These are phyloP conservation scores for Calypte anna DNA, from an alignment of 2,113 vertebrate genomes.

Conservation along the genomic window DNA sequence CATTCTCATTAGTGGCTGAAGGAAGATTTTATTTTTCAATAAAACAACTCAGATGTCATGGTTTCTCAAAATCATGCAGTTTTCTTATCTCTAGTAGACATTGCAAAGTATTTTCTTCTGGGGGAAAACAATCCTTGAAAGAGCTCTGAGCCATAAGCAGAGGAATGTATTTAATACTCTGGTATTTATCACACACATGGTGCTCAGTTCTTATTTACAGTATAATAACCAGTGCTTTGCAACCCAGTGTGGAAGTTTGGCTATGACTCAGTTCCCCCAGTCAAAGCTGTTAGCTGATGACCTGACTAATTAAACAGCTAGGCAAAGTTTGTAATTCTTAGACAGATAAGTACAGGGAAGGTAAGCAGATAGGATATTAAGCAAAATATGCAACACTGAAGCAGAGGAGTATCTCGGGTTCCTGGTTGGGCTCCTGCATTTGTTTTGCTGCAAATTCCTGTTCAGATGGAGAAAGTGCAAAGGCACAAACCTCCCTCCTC, in stretches of 20 bases:
- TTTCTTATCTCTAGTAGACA: neutral
- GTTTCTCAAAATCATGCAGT: slow-evolving; percentile 16
- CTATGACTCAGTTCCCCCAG: neutral
- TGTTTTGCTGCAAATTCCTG: neutral
- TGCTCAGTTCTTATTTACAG: neutral
- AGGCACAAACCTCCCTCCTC: neutral
- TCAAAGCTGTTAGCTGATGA: neutral
- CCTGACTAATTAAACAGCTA: neutral
- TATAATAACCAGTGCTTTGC: neutral
- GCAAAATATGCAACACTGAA: neutral
- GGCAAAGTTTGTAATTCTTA: neutral
- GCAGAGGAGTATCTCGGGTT: neutral
- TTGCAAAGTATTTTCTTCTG: neutral
- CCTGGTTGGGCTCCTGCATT: neutral
- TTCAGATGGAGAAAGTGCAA: neutral
- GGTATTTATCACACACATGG: neutral
- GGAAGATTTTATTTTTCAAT: slow-evolving; percentile 34
- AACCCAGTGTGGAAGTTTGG: neutral
- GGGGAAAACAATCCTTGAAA: neutral
- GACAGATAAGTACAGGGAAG: neutral
- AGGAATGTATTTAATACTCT: neutral
- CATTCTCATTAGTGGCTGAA: slow-evolving; percentile 30
- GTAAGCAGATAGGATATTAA: neutral
- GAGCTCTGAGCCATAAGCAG: neutral
- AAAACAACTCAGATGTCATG: neutral